These are phyloP conservation scores for Lepus europaeus DNA, from an alignment of 2,113 vertebrate genomes.

Conservation along the genomic window DNA sequence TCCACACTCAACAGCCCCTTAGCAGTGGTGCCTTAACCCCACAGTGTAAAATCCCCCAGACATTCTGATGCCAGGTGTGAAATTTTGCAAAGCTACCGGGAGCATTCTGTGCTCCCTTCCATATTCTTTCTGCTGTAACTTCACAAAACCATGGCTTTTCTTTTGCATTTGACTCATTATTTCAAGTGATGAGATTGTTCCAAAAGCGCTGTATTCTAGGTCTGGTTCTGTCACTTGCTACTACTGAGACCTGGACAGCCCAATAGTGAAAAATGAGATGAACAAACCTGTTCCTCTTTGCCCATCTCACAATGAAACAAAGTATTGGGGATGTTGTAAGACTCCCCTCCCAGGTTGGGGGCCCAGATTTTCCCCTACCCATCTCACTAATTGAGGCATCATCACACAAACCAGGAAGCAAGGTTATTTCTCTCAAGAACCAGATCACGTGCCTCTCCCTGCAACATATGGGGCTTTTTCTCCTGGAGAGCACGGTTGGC, in stretches of 20 bases:
- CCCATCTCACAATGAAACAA: not conserved
- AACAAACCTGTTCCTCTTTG: not conserved
- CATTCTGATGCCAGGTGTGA: not conserved
- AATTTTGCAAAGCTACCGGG: not conserved
- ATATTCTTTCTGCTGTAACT: not conserved
- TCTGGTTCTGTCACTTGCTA: not conserved
- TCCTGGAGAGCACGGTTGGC: conserved; percentile 83
- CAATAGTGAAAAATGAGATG: not conserved
- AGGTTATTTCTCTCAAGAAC: conserved; percentile 83
- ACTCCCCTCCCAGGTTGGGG: not conserved
- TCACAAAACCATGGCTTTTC: not conserved
- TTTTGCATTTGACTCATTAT: not conserved
- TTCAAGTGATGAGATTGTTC: not conserved
- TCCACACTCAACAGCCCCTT: too few species aligned
- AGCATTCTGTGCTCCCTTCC: not conserved
- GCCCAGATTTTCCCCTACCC: not conserved
- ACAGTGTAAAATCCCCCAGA: not conserved
- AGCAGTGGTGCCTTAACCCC: too few species aligned
- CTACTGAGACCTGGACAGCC: not conserved
- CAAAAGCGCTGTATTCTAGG: not conserved
- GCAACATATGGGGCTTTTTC: conserved; percentile 86
- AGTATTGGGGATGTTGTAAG: not conserved
- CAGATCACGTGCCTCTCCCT: conserved; percentile 76
- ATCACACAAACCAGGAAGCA: conserved; percentile 80
- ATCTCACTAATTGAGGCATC: conserved; percentile 45